Percentiles rank a stretch among this genome's conserved stretches.
Evolutionary conservation across 2,113 vertebrate genomes (phyloP).

Genomic region (Penelope pileata): DNA sequence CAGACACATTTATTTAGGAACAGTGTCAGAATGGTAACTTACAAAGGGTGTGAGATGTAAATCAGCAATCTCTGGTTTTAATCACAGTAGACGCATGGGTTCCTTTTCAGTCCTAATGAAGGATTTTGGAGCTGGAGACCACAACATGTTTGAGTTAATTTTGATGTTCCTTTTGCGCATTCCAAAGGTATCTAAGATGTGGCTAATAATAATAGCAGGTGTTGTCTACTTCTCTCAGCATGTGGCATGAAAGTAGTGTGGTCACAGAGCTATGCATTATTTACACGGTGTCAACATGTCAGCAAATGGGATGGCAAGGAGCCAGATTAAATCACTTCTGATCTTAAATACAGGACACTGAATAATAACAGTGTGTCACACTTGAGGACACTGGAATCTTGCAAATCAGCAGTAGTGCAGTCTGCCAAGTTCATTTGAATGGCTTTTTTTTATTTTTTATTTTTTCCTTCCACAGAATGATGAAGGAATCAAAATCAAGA

Average conservation of each 20-base stretch:
- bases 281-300: slow-evolving; percentile 43
- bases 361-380: slow-evolving; percentile 12
- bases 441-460: not conserved
- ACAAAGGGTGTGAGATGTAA: slow-evolving; percentile 7
- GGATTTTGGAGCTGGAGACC: not conserved
- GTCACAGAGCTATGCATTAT: slow-evolving; percentile 25
- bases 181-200: not conserved
- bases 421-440: not conserved
- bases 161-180: not conserved
- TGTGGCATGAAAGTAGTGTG: not conserved
- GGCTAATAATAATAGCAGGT: slow-evolving; percentile 15
- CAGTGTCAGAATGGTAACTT: not conserved
- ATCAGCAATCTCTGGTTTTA: slow-evolving; percentile 1
- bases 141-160: not conserved
- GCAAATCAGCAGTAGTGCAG: not conserved
- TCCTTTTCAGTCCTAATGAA: not conserved
- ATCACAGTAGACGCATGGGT: not conserved
- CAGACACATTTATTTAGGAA: not conserved
- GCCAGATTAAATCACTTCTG: slow-evolving; percentile 32
- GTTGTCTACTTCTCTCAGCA: slow-evolving; percentile 4
- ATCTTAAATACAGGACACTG: slow-evolving; percentile 25
- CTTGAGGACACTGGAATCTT: slow-evolving; percentile 39
- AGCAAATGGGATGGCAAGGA: slow-evolving; percentile 28
- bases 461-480: not conserved
- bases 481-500: not conserved